A percentile compares a stretch with the other conserved stretches of the same genome.
phyloP scores from a whole-genome alignment of 2,113 vertebrate species.

The Strix uralensis region DNA sequence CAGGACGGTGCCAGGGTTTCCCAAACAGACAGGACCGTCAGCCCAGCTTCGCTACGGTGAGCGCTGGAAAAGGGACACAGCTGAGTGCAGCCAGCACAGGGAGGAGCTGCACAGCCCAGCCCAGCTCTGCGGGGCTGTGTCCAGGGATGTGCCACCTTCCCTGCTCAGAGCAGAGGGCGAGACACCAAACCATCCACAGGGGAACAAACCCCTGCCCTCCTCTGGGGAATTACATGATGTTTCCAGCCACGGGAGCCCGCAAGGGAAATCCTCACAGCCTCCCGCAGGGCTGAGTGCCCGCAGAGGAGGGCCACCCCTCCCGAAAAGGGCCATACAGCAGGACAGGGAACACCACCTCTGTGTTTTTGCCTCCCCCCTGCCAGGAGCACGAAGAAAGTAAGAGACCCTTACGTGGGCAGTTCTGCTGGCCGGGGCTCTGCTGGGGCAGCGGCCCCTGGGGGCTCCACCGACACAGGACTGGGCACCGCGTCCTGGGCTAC shows the following conservation, averaged over 20 bases:
- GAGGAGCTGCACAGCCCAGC: rapidly evolving
- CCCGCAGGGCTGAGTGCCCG: rapidly evolving
- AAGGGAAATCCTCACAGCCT: background rate
- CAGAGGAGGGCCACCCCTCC: background rate
- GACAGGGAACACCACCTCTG: background rate
- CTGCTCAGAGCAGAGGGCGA: background rate
- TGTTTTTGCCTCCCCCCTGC: background rate
- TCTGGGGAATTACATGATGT: rapidly evolving
- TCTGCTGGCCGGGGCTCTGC: background rate
- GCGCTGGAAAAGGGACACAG: background rate
- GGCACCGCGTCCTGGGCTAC: background rate
- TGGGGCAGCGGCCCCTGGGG: background rate
- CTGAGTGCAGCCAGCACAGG: background rate
- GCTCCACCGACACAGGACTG: background rate
- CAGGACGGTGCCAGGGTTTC: too few species aligned
- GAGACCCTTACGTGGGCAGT: constrained; percentile 66
- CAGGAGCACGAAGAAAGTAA: background rate
- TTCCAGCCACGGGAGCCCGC: rapidly evolving
- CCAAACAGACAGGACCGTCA: background rate
- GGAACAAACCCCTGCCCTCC: background rate
- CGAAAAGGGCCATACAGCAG: background rate
- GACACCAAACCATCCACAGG: background rate
- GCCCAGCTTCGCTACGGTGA: rapidly evolving
- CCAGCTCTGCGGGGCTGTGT: background rate
- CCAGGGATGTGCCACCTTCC: background rate